Evolutionary conservation across 2,888 invertebrate genomes (phyloP).

Genomic region (Amphimallon solstitiale): DNA sequence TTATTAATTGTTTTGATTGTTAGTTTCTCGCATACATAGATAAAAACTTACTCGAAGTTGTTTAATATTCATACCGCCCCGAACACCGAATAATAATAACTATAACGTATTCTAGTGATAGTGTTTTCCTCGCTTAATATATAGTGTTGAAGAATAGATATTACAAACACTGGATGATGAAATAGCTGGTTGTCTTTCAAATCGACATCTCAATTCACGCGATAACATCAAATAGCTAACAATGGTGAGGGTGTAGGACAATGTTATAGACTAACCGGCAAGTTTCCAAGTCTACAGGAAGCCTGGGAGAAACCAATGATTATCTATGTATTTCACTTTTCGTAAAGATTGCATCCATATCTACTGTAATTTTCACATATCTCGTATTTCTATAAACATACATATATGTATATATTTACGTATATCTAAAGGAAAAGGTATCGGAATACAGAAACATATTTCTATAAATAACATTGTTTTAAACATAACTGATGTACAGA

Average conservation of each 20-base stretch:
- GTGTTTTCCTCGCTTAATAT: not conserved
- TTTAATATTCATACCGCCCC: not conserved
- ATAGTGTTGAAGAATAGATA: constrained; percentile 20
- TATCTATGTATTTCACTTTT: constrained; percentile 62
- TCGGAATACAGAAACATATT: too few relatives aligned
- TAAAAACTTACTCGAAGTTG: constrained; percentile 26
- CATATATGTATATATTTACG: not conserved
- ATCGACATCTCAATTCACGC: constrained; percentile 50
- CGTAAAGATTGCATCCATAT: constrained; percentile 43
- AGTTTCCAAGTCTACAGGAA: constrained; percentile 63
- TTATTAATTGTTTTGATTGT: constrained; percentile 3
- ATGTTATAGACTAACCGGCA: constrained; percentile 57
- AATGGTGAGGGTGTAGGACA: constrained; percentile 59
- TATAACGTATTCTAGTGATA: constrained; percentile 7
- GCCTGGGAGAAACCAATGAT: constrained; percentile 59
- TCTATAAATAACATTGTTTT: too few relatives aligned
- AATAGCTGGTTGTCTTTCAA: constrained; percentile 42
- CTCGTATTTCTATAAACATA: not conserved
- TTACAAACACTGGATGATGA: constrained; percentile 18
- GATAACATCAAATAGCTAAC: constrained; percentile 52
- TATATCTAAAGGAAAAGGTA: too few relatives aligned
- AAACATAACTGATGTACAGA: too few relatives aligned
- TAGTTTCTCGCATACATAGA: not conserved
- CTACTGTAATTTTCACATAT: constrained; percentile 6
- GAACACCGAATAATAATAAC: not conserved